Evolutionary conservation across 2,113 vertebrate species (phyloP), one percentile per base, ranked within the genome.

Genomic region (Trichomycterus rosablanca): DNA sequence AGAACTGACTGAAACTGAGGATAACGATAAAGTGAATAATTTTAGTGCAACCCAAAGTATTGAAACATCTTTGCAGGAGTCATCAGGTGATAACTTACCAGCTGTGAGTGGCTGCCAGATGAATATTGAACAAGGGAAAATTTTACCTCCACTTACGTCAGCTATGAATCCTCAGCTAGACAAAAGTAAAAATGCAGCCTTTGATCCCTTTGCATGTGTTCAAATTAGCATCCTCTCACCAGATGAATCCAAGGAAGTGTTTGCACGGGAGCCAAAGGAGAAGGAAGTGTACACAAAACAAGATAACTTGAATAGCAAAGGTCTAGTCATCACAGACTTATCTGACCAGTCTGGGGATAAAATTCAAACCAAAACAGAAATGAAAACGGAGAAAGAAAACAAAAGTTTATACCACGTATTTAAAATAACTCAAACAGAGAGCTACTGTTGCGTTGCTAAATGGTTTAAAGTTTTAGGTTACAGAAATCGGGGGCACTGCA

Each of bases 361-460:
- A 2, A 1, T 16, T 3, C 2, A 19, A 2, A 4, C 16, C 3
- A 23, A 34, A 19, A 3, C 20, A 12, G 14, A n/a, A 52, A 15
- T 34, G 2, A 51, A 46, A 24, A 15, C n/a, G 6, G 19, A 9
- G 23, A 32, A 59, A 26, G 5, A 1, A 11, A 59, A 35, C 4
- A 1, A 11, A 58, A 32, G 7, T 4, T 30, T 30, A 3, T 7
- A 30, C 3, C 35, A 8, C 46, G 3, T 2, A 51, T 26, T 35
- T 50, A 7, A 23, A 15, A 15, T 24, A 46, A 43, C 12, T 22
- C 6, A 54, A n/a, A 15, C 78, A 10, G 18, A 78, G 4, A 11
- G 56, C 12, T 16, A 75, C 66, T 87, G 86, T 70, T 86, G 86
- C 51, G 5, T 84, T 49, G n/a, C 20, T 34, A 73, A 24, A 56